These are phyloP conservation scores for Halcyon smyrnensis DNA, from an alignment of 2,797 vertebrate genomes.

Conservation along the genomic window DNA sequence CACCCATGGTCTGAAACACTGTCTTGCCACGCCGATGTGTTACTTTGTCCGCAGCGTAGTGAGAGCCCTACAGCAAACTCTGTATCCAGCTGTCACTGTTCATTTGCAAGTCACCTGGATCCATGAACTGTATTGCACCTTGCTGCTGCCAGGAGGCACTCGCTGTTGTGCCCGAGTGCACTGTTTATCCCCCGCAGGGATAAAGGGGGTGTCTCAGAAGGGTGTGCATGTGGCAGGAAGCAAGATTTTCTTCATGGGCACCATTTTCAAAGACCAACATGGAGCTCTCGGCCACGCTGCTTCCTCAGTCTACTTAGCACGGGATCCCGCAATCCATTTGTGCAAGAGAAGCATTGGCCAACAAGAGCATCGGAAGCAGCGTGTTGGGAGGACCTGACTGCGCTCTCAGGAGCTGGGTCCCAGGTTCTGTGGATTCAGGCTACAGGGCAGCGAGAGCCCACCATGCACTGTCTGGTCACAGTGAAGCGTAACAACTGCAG, in stretches of 20 bases:
- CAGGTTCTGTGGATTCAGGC: neutral
- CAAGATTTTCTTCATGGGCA: neutral
- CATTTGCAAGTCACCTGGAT: neutral
- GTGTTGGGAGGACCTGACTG: neutral
- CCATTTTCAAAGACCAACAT: neutral
- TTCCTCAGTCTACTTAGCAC: neutral
- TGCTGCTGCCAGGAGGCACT: neutral
- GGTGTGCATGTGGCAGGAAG: fast-evolving
- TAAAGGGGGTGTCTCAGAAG: neutral
- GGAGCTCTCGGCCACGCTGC: neutral
- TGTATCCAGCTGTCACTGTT: neutral
- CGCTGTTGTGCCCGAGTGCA: neutral
- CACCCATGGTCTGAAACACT: neutral
- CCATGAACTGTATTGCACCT: neutral
- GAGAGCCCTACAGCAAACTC: neutral
- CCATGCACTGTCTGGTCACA: fast-evolving
- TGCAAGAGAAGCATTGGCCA: neutral
- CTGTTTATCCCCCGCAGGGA: fast-evolving
- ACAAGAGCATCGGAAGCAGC: neutral
- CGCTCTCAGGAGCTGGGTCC: too few species aligned
- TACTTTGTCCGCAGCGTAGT: neutral
- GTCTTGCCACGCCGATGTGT: neutral
- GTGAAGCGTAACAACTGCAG: fast-evolving
- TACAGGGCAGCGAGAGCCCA: neutral
- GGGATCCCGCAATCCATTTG: neutral